Base-by-base conservation (phyloP, 2,888 invertebrate species). In the Acholoe squamosa region DNA sequence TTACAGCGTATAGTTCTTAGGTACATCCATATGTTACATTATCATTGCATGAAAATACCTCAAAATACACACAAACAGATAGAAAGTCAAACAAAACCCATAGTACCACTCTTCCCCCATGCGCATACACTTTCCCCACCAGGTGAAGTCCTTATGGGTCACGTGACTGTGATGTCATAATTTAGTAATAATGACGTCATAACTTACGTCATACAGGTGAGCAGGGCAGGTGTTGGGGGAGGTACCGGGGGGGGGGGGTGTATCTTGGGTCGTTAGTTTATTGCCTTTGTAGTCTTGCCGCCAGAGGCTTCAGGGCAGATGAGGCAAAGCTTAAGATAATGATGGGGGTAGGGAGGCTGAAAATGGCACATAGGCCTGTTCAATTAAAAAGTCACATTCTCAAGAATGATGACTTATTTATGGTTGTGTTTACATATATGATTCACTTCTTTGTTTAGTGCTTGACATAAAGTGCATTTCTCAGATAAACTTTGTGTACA, bases 201-300 rank as follows among this genome's bases (percentile, higher is more conserved):
- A 25, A 76, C 16, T 76, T 76, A 76, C 76, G 76, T 76, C 76
- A 76, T 28, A 31, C 76, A 76, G 76, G 76, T 76, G 76, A 76
- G 76, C 12, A n/a, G 76, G 31, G 76, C 76, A 76, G 76, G 76
- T 76, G 76, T 19, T 76, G 76, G 1, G 76, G 76, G 76, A 14
- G 76, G 19, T 0, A 16, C 31, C 76, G 19, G 28, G 16, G 19
- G 76, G 19, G 76, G 16, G 16, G 16, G 25, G 14, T 25, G 19
- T 14, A 61, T n/a, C 61, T 61, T 61, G 61, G 61, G 31, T 76
- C 28, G 76, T 76, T 76, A 76, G 31, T 31, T 76, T 31, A 25
- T 16, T 1, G 76, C 25, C 76, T 76, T 76, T 76, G 76, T 76
- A 76, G 76, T 76, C 10, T 43, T 43, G 43, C 43, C 43, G 43